Base-by-base conservation (phyloP, 2,797 vertebrate genomes). In the Etheostoma perlongum region DNA sequence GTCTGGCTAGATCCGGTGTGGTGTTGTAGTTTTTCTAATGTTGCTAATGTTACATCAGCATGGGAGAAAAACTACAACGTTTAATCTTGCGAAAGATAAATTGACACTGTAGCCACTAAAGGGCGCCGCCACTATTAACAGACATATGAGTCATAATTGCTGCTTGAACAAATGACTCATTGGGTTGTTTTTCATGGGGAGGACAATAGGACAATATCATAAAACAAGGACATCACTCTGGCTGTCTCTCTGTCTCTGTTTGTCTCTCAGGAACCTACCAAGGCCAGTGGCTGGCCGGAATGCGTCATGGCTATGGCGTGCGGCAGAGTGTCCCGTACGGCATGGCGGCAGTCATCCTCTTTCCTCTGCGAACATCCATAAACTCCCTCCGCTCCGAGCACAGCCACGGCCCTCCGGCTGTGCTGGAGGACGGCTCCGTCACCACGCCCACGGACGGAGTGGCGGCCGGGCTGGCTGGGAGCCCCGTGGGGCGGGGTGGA, bases 291-390 rank as follows among this genome's bases (percentile, higher is more conserved):
- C 94, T 96, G 52, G 97, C 95, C 0, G 98, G 98, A 82, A 98
- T 99, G 97, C 98, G 98, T 42, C 98, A 99, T 47, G 98, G 98
- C 49, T 99, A 98, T 3, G 98, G 98, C 2, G 96, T 99, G 52
- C 96, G 98, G 78, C 98, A 99, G 95, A 99, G 98, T 33, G 98
- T 99, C 51, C 98, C 98, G 76, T 99, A 98, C 36, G 98, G 98
- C 93, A 99, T 99, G 97, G 98, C 98, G 10, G 98, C 98, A n/a
- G 95, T 99, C 93, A 99, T 99, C 95, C 96, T 98, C 83, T 99
- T 98, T 76, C 98, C 98, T 55, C 94, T 99, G 91, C 96, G 98
- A 92, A 99, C 97, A 0, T 99, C 98, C 88, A 99, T 99, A 96
- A 99, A 99, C 95, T 99, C 98, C 33, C 96, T 99, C 68, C 97